A percentile compares a stretch with the other conserved stretches of the same genome.
Evolutionary conservation across 2,888 invertebrate genomes (phyloP).

Genomic region (Aplocera efformata): DNA sequence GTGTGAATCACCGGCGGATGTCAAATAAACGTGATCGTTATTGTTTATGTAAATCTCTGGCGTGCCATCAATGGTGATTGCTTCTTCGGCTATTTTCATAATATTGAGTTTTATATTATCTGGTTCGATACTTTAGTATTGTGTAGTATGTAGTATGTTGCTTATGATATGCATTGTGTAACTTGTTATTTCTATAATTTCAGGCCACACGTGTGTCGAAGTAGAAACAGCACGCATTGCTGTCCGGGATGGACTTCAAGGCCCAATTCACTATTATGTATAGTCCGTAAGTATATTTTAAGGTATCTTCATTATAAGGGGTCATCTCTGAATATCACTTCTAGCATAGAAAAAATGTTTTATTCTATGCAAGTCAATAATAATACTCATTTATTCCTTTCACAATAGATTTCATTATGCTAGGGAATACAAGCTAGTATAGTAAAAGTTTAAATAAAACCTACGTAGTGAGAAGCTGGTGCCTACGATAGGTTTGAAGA

Average conservation of each 20-base stretch:
- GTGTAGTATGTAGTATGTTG: no score
- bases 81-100: slow-evolving; percentile 4
- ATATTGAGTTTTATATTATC: slow-evolving; percentile 6
- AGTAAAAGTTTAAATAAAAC: no score
- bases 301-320: no score
- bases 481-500: no score
- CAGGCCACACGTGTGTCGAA: slow-evolving; percentile 91
- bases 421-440: no score
- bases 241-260: slow-evolving; percentile 92
- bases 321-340: background rate
- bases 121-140: background rate
- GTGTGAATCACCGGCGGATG: slow-evolving; percentile 27
- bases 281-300: slow-evolving; percentile 88
- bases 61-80: slow-evolving; percentile 19
- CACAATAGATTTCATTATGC: no score
- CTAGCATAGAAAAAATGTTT: background rate
- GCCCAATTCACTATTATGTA: slow-evolving; percentile 86
- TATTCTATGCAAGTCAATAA: background rate
- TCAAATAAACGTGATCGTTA: slow-evolving; percentile 23
- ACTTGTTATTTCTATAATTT: slow-evolving; percentile 5
- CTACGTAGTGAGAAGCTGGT: no score
- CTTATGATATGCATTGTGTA: slow-evolving; percentile 6
- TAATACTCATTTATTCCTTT: no score
- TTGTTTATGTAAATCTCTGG: slow-evolving; percentile 24
- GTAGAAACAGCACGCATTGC: slow-evolving; percentile 87